phyloP scores from a whole-genome alignment of 1,140 invertebrate species.

The Sarcophaga bullata region DNA sequence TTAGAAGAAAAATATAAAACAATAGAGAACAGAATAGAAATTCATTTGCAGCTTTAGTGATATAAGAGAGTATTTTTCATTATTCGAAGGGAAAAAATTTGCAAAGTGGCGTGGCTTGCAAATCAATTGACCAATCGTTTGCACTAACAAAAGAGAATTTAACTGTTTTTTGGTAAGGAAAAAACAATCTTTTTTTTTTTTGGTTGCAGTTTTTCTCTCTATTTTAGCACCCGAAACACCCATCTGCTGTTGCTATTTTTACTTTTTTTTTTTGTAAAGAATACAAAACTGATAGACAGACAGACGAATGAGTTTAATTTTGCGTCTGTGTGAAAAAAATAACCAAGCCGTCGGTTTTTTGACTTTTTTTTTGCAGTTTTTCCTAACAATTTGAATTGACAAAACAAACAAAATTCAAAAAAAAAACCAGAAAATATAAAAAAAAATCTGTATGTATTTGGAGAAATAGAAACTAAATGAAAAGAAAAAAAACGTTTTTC shows the following conservation, averaged over 20 bases:
- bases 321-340: too few species aligned
- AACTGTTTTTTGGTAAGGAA: background rate
- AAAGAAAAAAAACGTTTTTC: background rate
- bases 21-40: background rate
- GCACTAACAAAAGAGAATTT: constrained; percentile 40
- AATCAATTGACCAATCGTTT: constrained; percentile 32
- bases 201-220: background rate
- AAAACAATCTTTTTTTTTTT: too few species aligned
- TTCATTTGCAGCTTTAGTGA: background rate
- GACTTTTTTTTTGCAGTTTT: background rate
- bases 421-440: background rate
- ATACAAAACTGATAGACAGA: too few species aligned
- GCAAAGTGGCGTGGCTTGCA: background rate
- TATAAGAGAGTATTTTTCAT: background rate
- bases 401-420: background rate
- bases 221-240: background rate
- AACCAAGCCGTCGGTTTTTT: background rate
- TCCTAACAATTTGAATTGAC: background rate
- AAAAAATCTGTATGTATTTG: too few species aligned
- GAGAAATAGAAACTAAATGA: too few species aligned
- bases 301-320: too few species aligned
- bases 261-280: too few species aligned
- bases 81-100: background rate
- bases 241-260: background rate
- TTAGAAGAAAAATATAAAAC: constrained; percentile 57